Conservation (phyloP, 2,113 vertebrate genomes). For the Syngnathus floridae region DNA sequence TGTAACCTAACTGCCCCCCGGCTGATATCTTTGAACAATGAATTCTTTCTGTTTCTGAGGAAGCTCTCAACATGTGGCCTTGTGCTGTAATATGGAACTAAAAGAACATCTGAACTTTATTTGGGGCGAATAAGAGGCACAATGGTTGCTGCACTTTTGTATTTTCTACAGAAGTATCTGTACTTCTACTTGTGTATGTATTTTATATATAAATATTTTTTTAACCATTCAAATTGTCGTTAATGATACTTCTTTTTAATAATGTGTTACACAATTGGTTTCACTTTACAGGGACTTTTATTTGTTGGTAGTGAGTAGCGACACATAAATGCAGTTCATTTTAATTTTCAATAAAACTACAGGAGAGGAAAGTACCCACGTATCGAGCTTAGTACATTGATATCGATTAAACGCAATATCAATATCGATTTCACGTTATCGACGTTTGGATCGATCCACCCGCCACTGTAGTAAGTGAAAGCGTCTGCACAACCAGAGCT, state of each 20-base stretch:
- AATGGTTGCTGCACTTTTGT: neutral
- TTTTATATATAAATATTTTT: no score
- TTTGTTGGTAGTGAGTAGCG: no score
- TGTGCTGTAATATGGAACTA: neutral
- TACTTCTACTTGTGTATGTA: no score
- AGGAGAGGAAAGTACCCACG: neutral
- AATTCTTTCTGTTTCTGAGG: neutral
- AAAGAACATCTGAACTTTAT: neutral
- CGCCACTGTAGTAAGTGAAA: neutral
- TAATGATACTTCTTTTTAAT: no score
- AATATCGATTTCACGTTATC: neutral
- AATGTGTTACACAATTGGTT: no score
- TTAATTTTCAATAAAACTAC: no score
- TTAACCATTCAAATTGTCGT: no score
- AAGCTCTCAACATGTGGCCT: neutral
- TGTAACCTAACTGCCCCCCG: neutral
- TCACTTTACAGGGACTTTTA: no score
- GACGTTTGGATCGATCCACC: neutral
- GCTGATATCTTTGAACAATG: neutral
- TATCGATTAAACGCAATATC: neutral
- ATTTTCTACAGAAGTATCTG: no score
- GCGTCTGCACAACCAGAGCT: neutral
- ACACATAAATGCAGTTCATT: no score
- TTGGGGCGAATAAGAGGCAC: neutral
- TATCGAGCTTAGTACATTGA: neutral